These are phyloP conservation scores for Fragum whitleyi DNA, from an alignment of 2,888 invertebrate species.

Conservation along the genomic window DNA sequence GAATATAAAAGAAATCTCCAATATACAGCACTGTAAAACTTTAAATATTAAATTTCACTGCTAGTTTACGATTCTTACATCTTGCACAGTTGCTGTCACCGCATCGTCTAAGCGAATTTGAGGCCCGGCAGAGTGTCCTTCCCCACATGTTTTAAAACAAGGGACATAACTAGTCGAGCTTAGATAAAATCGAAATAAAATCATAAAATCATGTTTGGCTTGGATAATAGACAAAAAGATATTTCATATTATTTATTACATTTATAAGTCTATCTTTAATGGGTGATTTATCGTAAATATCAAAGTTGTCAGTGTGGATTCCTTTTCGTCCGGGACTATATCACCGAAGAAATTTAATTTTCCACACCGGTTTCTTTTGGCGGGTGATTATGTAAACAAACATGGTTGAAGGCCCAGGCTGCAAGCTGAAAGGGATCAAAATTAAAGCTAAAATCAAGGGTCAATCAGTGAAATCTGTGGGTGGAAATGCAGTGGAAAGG, in stretches of 20 bases:
- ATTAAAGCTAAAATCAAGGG: constrained; percentile 69
- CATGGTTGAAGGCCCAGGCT: constrained; percentile 80
- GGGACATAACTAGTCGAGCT: constrained; percentile 13
- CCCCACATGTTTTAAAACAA: constrained; percentile 15
- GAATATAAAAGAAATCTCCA: too few relatives aligned
- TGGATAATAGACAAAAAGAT: too few relatives aligned
- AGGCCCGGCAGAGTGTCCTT: neutral
- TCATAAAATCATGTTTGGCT: too few relatives aligned
- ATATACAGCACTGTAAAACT: too few relatives aligned
- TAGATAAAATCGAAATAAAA: too few relatives aligned
- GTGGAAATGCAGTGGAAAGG: constrained; percentile 70
- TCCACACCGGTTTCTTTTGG: neutral
- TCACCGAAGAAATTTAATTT: neutral
- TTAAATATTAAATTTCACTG: too few relatives aligned
- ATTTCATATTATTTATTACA: too few relatives aligned
- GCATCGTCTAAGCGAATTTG: neutral
- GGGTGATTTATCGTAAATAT: too few relatives aligned
- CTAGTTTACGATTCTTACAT: neutral
- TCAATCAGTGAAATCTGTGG: constrained; percentile 66
- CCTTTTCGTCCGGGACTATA: neutral
- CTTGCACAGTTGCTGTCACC: neutral
- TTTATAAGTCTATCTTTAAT: too few relatives aligned
- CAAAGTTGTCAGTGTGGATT: too few relatives aligned
- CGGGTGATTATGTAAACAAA: constrained; percentile 25
- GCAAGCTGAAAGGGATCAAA: constrained; percentile 79